Base-by-base conservation (phyloP, 1,140 invertebrate species). In the Drosophila guanche region DNA sequence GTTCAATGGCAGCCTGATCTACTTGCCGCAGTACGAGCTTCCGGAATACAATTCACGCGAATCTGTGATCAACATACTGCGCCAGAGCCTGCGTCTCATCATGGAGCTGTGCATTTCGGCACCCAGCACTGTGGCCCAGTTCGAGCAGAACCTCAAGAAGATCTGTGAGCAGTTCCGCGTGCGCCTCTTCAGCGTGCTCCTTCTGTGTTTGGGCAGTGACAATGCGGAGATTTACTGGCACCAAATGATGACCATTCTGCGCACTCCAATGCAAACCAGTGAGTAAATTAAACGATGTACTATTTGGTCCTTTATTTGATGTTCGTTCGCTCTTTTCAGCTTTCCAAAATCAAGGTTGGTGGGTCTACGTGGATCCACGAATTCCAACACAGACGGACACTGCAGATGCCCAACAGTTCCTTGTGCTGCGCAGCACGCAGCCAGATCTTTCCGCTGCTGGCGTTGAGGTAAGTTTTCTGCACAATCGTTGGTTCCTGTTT, bases 81-180 rank as follows among this genome's bases (percentile, higher is more conserved):
- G 83, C 0, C 47, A 51, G 22, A 79, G 74, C 29, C 53, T 91
- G 33, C 71, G 78, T 7, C 51, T 58, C 1, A 55, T 91, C 25
- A 79, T 91, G 29, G 73, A 84, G 16, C 90, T 93, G 12, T 92
- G 93, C 79, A 90, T 88, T 41, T 51, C 25, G n/a, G 25, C 42
- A 6, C 7, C 22, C 16, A 55, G 83, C 90, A 52, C 72, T 90
- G 3, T 83, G 1, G 57, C 78, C 1, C 91, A 90, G 5, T 91
- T 93, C 27, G 92, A 92, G 22, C 81, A 92, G 50, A 91, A 81
- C 8, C 81, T 93, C 2, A 91, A 90, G 43, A 75, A 90, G 12
- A 91, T 90, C 43, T 79, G 81, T 12, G 72, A 84, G 0, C 57
- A 73, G 69, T 89, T 91, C 29, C 56, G 77, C 16, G 70, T 57